Evolutionary conservation across 2,888 invertebrate genomes (phyloP).

Genomic region (Muscina levida): DNA sequence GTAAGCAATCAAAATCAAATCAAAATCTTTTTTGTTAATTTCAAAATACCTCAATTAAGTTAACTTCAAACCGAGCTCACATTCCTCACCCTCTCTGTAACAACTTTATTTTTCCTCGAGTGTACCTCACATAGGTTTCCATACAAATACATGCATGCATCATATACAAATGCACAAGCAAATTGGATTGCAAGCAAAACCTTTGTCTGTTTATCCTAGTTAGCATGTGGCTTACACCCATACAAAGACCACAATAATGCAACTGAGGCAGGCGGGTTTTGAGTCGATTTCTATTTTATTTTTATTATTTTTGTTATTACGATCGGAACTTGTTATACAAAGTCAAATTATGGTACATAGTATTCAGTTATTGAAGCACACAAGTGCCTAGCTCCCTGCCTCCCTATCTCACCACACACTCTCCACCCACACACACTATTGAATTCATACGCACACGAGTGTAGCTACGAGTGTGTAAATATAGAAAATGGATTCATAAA

Average conservation of each 20-base stretch:
- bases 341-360: neutral
- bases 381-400: no score
- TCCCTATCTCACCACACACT: no score
- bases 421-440: no score
- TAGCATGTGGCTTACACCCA: conserved; percentile 39
- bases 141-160: neutral
- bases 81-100: no score
- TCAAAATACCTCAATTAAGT: no score
- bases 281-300: conserved; percentile 41
- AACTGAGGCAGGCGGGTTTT: conserved; percentile 3
- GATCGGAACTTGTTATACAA: conserved; percentile 26
- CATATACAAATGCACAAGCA: neutral
- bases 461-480: no score
- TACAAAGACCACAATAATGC: conserved; percentile 36
- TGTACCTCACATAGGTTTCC: neutral
- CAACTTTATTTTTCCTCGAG: neutral
- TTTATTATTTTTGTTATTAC: conserved; percentile 19
- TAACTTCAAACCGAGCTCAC: no score
- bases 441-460: no score
- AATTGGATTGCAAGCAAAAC: conserved; percentile 3
- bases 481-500: conserved; percentile 21
- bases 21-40: no score
- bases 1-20: no score
- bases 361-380: conserved; percentile 12
- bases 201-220: conserved; percentile 40